Conservation (phyloP, 2,888 invertebrate genomes). For the Byasa hedistus region DNA sequence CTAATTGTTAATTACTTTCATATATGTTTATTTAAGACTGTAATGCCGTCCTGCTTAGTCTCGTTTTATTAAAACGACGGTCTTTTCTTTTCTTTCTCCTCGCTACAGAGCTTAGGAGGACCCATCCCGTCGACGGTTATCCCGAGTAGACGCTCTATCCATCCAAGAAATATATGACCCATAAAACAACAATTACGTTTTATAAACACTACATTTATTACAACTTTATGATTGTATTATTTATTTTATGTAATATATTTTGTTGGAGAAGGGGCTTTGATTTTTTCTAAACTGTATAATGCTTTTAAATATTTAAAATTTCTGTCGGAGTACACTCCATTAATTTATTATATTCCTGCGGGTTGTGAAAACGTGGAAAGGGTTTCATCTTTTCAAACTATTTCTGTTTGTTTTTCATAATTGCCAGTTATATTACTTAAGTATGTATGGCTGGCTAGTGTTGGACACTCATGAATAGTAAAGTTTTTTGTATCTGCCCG, state of each 20-base stretch:
- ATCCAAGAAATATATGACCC: conserved; percentile 66
- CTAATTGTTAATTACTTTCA: conserved; percentile 39
- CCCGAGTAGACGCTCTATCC: conserved; percentile 46
- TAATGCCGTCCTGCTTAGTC: conserved; percentile 42
- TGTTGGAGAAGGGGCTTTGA: conserved; percentile 66
- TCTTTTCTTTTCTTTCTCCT: conserved; percentile 40
- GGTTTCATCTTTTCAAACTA: conserved; percentile 36
- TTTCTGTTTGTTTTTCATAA: no score
- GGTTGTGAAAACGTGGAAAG: conserved; percentile 46
- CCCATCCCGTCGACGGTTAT: conserved; percentile 34
- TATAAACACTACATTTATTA: conserved; percentile 79
- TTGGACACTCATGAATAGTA: no score
- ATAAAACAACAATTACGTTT: conserved; percentile 76
- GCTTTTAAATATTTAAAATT: conserved; percentile 80
- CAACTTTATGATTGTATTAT: conserved; percentile 79
- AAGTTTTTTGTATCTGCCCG: no score
- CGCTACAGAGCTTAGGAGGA: conserved; percentile 32
- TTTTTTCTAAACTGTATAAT: conserved; percentile 71
- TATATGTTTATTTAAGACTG: conserved; percentile 44
- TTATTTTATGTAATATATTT: conserved; percentile 80
- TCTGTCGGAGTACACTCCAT: conserved; percentile 74
- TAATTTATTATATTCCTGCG: conserved; percentile 73
- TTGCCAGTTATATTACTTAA: no score
- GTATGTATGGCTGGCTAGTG: no score
- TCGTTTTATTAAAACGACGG: conserved; percentile 64